phyloP scores from a whole-genome alignment of 1,140 invertebrate genomes.

The Heliothis virescens region DNA sequence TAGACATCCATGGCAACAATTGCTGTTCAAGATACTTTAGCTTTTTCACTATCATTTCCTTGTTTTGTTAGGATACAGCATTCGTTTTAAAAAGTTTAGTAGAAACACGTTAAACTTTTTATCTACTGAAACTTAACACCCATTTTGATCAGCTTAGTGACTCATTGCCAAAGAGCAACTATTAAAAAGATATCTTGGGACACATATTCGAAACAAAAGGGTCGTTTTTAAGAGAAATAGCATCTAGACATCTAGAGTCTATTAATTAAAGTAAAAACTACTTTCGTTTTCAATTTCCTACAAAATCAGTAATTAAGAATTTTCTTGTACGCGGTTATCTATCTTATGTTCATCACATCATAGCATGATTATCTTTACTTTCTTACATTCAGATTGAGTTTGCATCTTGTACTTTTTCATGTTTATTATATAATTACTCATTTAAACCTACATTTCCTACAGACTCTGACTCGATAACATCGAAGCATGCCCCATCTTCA shows the following conservation, averaged over 20 bases:
- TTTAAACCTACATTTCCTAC: conserved; percentile 50
- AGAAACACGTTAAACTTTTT: background rate
- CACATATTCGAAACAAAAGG: conserved; percentile 3
- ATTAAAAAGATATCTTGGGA: conserved; percentile 19
- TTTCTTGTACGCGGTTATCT: too few relatives aligned
- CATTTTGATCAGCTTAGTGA: conserved; percentile 2
- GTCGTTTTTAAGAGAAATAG: background rate
- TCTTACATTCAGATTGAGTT: background rate
- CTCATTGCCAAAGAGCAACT: conserved; percentile 5
- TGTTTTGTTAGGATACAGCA: background rate
- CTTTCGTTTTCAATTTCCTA: background rate
- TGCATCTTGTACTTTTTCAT: background rate
- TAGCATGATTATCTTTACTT: background rate
- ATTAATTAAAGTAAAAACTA: background rate
- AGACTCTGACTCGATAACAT: conserved; percentile 70
- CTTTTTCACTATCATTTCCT: background rate
- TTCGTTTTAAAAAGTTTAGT: background rate
- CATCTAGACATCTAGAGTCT: background rate
- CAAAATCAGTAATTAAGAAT: background rate
- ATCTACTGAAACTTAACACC: background rate
- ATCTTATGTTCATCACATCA: background rate
- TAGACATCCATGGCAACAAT: background rate
- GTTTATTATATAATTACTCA: conserved; percentile 4
- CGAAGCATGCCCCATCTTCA: conserved; percentile 71
- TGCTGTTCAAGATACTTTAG: background rate